Percentiles rank a stretch among this genome's conserved stretches.
Evolutionary conservation across 2,888 invertebrate species (phyloP).

Genomic region (Rhogogaster chlorosoma): DNA sequence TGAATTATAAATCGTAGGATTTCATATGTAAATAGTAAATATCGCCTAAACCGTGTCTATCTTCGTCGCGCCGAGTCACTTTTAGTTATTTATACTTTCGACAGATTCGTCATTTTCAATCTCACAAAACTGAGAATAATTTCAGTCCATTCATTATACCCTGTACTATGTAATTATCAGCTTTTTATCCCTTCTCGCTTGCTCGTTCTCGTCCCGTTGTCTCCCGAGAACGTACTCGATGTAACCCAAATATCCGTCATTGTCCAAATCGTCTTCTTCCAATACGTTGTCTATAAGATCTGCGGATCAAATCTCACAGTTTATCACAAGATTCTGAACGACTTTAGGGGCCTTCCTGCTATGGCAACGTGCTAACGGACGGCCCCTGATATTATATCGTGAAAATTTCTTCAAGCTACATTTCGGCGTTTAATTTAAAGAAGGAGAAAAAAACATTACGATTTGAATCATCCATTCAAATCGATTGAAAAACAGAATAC

Average conservation of each 20-base stretch:
- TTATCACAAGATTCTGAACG: not conserved
- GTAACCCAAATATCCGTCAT: constrained; percentile 93
- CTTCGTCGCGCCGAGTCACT: not conserved
- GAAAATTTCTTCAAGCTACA: not conserved
- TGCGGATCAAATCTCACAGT: constrained; percentile 75
- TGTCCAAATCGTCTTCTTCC: constrained; percentile 89
- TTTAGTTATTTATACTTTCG: not conserved
- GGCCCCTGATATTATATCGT: not conserved
- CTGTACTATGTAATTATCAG: constrained; percentile 57
- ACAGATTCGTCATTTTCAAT: not conserved
- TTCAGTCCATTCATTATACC: constrained; percentile 40
- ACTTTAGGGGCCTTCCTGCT: too few relatives aligned
- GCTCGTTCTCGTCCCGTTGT: constrained; percentile 68
- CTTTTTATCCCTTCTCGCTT: constrained; percentile 58
- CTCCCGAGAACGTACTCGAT: constrained; percentile 85
- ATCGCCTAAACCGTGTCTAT: not conserved
- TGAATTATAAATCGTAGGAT: not conserved
- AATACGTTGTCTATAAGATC: constrained; percentile 93
- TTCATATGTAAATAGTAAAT: not conserved
- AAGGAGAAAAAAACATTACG: not conserved
- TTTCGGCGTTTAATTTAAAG: not conserved
- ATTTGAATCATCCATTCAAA: not conserved
- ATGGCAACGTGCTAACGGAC: not conserved
- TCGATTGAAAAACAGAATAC: not conserved
- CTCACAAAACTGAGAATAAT: not conserved